These are phyloP conservation scores for Drosophila mayaguana DNA, from an alignment of 2,888 invertebrate species.

Conservation along the genomic window DNA sequence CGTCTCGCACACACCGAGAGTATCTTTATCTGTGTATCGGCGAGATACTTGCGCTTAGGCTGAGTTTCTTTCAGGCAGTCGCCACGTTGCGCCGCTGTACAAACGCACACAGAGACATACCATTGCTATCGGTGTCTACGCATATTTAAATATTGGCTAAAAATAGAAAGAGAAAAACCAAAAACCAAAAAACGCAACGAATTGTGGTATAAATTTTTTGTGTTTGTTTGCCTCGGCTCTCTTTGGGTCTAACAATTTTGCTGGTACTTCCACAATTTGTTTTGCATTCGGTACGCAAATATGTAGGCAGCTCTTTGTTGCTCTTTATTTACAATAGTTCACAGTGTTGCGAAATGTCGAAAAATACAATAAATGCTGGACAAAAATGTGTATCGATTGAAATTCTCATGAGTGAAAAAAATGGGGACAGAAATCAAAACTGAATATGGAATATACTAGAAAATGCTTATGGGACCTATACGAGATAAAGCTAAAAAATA, in stretches of 20 bases:
- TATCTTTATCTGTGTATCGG: slow-evolving; percentile 22
- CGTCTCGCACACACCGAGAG: slow-evolving; percentile 27
- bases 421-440: background rate
- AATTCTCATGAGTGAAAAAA: background rate
- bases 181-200: slow-evolving; percentile 50
- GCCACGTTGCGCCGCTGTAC: slow-evolving; percentile 47
- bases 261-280: slow-evolving; percentile 47
- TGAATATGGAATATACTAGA: background rate
- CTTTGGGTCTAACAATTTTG: slow-evolving; percentile 14
- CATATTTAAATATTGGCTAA: slow-evolving; percentile 59
- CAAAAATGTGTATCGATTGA: background rate
- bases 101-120: slow-evolving; percentile 13
- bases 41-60: slow-evolving; percentile 37
- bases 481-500: background rate
- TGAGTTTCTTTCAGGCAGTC: slow-evolving; percentile 23
- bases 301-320: background rate
- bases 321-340: background rate
- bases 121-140: slow-evolving; percentile 35
- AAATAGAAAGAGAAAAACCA: slow-evolving; percentile 44
- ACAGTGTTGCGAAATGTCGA: slow-evolving; percentile 17
- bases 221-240: slow-evolving; percentile 32
- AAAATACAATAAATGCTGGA: background rate
- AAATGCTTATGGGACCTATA: too few relatives aligned
- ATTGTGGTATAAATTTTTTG: slow-evolving; percentile 53
- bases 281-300: slow-evolving; percentile 34